Evolutionary conservation across 2,888 invertebrate species (phyloP).

Genomic region (Sinelater perroti): DNA sequence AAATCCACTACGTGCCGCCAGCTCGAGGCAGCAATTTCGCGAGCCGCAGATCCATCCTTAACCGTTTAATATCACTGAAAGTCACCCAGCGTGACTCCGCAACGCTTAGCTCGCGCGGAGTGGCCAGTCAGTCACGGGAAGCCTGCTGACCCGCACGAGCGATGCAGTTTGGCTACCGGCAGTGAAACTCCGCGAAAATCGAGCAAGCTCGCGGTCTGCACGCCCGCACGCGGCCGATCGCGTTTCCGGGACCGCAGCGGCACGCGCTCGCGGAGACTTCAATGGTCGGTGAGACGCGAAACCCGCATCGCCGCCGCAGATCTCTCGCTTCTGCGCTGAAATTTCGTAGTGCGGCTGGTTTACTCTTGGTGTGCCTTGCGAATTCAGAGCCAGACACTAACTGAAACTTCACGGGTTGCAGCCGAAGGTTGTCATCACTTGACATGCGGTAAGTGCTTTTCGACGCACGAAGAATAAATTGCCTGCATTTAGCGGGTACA

Average conservation of each 20-base stretch:
- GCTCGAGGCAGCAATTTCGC: too few relatives aligned
- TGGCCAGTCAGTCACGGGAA: conserved; percentile 34
- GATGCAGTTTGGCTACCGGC: conserved; percentile 29
- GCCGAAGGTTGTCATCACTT: too few relatives aligned
- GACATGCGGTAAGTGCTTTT: too few relatives aligned
- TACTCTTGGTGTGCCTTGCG: too few relatives aligned
- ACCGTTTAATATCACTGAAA: conserved; percentile 28
- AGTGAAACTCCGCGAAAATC: conserved; percentile 3
- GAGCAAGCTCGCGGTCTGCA: neutral
- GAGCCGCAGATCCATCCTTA: conserved; percentile 19
- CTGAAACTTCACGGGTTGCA: too few relatives aligned
- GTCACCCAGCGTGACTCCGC: conserved; percentile 29
- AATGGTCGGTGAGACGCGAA: conserved; percentile 23
- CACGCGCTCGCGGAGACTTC: conserved; percentile 18
- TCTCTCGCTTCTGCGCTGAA: too few relatives aligned
- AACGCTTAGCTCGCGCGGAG: conserved; percentile 25
- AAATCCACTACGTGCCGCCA: too few relatives aligned
- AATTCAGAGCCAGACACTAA: too few relatives aligned
- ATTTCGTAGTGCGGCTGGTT: too few relatives aligned
- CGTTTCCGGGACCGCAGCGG: neutral
- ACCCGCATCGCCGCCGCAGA: too few relatives aligned
- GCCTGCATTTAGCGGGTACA: too few relatives aligned
- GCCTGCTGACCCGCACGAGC: conserved; percentile 32
- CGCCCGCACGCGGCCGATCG: neutral
- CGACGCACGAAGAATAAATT: too few relatives aligned